Percentiles rank a stretch among this genome's conserved stretches.
phyloP scores from a whole-genome alignment of 2,888 invertebrate species.

The Oxycera nigricornis region DNA sequence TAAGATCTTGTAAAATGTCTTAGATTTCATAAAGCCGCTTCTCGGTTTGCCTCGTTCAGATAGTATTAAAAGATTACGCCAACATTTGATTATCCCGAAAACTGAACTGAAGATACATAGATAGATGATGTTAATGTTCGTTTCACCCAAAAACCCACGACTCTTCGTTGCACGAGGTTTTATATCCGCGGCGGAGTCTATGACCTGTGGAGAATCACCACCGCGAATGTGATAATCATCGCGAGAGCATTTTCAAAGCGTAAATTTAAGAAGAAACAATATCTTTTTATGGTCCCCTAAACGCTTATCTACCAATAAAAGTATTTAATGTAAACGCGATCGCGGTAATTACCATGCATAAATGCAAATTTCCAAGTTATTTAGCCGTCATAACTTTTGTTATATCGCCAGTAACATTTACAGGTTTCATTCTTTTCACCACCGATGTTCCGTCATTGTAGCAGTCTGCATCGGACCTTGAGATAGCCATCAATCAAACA shows the following conservation, averaged over 20 bases:
- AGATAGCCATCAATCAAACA: conserved; percentile 36
- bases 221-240: conserved; percentile 5
- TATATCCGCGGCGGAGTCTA: conserved; percentile 15
- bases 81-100: background rate
- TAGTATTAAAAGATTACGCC: background rate
- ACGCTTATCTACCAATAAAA: conserved; percentile 31
- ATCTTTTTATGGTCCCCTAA: conserved; percentile 17
- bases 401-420: background rate
- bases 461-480: background rate
- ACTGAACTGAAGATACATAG: background rate
- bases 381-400: conserved; percentile 28
- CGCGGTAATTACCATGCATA: conserved; percentile 37
- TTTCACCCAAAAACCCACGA: conserved; percentile 2
- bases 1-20: conserved; percentile 19
- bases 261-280: conserved; percentile 16
- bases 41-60: background rate
- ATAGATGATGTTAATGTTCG: too few relatives aligned
- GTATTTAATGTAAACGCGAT: conserved; percentile 29
- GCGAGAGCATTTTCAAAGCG: background rate
- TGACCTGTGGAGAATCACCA: conserved; percentile 15
- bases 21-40: background rate
- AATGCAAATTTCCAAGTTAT: conserved; percentile 32
- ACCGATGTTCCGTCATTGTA: conserved; percentile 24
- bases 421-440: conserved; percentile 33
- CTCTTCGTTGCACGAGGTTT: conserved; percentile 6